Evolutionary conservation across 2,888 invertebrate genomes (phyloP).

Genomic region (Branchellion lobata): DNA sequence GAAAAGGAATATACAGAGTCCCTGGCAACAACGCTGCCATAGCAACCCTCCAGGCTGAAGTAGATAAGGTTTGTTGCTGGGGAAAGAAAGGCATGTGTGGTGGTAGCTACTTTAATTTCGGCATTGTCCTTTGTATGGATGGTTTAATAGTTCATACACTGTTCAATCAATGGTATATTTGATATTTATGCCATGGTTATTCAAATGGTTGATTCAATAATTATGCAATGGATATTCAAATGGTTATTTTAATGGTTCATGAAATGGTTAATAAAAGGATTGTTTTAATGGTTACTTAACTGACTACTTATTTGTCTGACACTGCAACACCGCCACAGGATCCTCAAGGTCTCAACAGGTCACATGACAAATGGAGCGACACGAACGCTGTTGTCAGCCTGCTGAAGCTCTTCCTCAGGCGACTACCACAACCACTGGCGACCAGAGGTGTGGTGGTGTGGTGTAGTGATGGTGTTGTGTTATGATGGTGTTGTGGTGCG

Average conservation of each 20-base stretch:
- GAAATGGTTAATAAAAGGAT: no score
- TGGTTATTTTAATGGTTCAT: background rate
- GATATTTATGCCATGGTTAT: no score
- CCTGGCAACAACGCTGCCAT: slow-evolving; percentile 96
- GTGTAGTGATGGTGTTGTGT: background rate
- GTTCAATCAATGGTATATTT: no score
- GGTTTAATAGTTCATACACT: no score
- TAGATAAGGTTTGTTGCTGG: slow-evolving; percentile 56
- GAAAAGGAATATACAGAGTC: slow-evolving; percentile 90
- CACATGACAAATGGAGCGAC: slow-evolving; percentile 76
- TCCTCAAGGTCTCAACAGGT: slow-evolving; percentile 58
- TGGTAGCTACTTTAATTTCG: no score
- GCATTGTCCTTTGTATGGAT: no score
- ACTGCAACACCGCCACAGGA: slow-evolving; percentile 53
- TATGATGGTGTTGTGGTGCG: background rate
- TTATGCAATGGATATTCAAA: background rate
- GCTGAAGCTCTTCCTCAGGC: slow-evolving; percentile 82
- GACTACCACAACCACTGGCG: slow-evolving; percentile 87
- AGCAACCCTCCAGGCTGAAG: slow-evolving; percentile 70
- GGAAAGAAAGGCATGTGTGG: no score
- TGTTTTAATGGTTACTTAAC: no score
- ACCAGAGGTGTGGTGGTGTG: slow-evolving; percentile 69
- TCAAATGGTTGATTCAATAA: background rate
- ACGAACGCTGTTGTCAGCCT: slow-evolving; percentile 91
- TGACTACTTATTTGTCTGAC: no score